Evolutionary conservation across 2,797 vertebrate genomes (phyloP), one percentile per base, ranked within the genome.

Genomic region (Sitta carolinensis): DNA sequence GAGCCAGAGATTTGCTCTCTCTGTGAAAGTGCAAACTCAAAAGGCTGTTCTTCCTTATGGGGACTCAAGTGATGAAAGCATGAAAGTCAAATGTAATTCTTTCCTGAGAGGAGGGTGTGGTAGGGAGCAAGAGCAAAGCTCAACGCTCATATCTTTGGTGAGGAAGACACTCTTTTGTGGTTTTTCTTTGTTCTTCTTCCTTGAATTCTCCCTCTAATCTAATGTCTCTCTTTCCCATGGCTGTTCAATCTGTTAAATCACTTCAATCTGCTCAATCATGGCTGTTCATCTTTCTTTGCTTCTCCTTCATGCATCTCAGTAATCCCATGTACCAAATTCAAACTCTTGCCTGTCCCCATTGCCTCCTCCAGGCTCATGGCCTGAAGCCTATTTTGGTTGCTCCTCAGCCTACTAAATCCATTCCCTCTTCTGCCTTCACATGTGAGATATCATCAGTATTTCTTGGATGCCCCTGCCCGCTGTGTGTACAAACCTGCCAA

Each of bases 401-500:
- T 76, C 23, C 32, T 87, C 29, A 76, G 45, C 55, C n/a, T 78
- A 50, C 40, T 45, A 83, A 72, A 94, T 91, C 22, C 11, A 63
- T 77, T 95, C 87, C 43, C 9, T 90, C 48, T 78, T 45, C 81
- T 93, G 70, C 50, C 66, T 94, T 95, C 36, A 52, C 6, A 48
- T 54, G 13, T 54, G 59, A 95, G 63, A 83, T 84, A 55, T 89
- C 89, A 72, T 77, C 73, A 61, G 36, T 29, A 36, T 48, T 93
- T 84, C 68, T 78, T 87, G 79, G 77, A 87, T 90, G 55, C 23
- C 66, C 69, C 55, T 89, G 51, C 21, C 72, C 2, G 1, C 73
- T 69, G 17, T 75, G 74, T 96, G 63, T 91, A 91, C 58, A 95
- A 89, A 93, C 40, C 57, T 94, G 83, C 63, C 93, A 95, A 50